Evolutionary conservation across 2,113 vertebrate genomes (phyloP), one percentile per base, ranked within the genome.

Genomic region (Pyxicephalus adspersus): DNA sequence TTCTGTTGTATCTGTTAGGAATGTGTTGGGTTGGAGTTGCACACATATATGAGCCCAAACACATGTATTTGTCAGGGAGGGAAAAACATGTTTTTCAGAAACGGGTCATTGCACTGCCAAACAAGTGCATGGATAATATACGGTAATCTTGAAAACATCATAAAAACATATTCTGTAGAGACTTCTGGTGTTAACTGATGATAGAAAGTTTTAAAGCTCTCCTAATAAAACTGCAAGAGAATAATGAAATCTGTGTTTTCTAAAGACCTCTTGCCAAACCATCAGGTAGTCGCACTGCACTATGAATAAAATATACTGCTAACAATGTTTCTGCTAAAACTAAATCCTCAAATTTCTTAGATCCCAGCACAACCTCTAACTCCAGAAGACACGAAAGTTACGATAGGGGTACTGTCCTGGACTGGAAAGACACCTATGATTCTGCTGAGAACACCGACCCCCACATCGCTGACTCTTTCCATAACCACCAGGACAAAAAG

Each of bases 401-500:
- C 88, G 94, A 96, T 91, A 94, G 94, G 91, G 95, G 93, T 90
- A 94, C 93, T 86, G 92, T 95, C 92, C 91, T 94, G 90, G 92
- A 98, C 90, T 95, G 94, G 91, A 96, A 96, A 91, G 94, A 98
- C 81, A 90, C 89, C 55, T 92, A 94, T 83, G 90, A 90, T 87
- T 93, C 94, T 89, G 92, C 93, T 83, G 97, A 95, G 94, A 96
- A 94, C 92, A 95, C 93, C 90, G 96, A 99, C 87, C 94, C 96
- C 86, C 95, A 96, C 91, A 91, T 96, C 90, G 95, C 96, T 72
- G 94, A 96, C 88, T 95, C 97, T 90, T 96, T 97, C 90, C 95
- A 96, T 95, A 97, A 95, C 91, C 96, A 96, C 90, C 96, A 95
- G 83, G 95, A 97, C 93, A 94, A 94, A 91, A 96, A 96, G 94